These are phyloP conservation scores for Tineola bisselliella DNA, from an alignment of 2,888 invertebrate genomes.

Conservation along the genomic window DNA sequence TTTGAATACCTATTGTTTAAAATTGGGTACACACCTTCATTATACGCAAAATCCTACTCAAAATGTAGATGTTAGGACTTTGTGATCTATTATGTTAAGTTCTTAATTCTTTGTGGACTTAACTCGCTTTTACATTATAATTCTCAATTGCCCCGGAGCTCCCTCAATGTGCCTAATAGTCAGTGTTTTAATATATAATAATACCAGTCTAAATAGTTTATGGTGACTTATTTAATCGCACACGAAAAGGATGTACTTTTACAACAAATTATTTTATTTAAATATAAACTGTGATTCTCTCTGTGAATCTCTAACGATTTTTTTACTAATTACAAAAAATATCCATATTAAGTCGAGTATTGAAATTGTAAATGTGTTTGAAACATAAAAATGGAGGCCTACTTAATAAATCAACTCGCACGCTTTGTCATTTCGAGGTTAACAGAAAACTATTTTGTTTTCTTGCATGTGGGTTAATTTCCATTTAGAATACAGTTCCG, in stretches of 20 bases:
- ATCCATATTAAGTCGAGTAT: neutral
- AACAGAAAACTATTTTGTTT: neutral
- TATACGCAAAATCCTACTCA: neutral
- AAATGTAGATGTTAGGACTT: constrained; percentile 2
- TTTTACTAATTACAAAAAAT: too few species aligned
- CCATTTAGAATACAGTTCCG: neutral
- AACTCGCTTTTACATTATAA: constrained; percentile 3
- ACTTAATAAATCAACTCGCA: neutral
- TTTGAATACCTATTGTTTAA: neutral
- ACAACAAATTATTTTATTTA: too few species aligned
- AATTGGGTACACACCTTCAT: constrained; percentile 3
- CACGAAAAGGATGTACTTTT: too few species aligned
- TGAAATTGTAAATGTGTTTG: neutral
- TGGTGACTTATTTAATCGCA: too few species aligned
- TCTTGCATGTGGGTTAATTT: neutral
- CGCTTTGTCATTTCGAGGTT: neutral
- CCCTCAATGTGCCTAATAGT: neutral
- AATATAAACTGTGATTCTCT: too few species aligned
- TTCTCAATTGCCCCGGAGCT: neutral
- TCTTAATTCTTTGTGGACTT: neutral
- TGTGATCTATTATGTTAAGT: constrained; percentile 4
- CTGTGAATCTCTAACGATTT: too few species aligned
- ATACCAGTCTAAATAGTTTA: neutral
- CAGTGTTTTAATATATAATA: neutral
- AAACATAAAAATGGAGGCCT: neutral